A percentile compares a stretch with the other conserved stretches of the same genome.
Evolutionary conservation across 2,888 invertebrate species (phyloP).

Genomic region (Crocallis elinguaria): DNA sequence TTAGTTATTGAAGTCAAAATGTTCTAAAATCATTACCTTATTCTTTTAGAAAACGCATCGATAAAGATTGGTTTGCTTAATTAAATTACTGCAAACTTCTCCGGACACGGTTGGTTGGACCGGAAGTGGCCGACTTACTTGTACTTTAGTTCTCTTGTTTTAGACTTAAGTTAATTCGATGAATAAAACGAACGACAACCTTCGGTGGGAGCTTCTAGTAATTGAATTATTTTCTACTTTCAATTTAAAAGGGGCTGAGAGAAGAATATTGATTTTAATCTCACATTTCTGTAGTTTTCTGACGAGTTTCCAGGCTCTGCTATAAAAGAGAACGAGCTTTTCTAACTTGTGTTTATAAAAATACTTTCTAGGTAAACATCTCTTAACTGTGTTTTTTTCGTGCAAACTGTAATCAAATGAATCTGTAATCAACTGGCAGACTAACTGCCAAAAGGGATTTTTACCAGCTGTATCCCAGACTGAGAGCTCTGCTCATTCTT

Average conservation of each 20-base stretch:
- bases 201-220: background rate
- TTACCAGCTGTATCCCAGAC: no score
- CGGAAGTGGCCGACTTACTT: slow-evolving; percentile 1
- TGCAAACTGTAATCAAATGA: no score
- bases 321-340: background rate
- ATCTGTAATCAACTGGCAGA: no score
- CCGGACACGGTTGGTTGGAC: background rate
- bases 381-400: no score
- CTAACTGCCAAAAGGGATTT: no score
- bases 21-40: background rate
- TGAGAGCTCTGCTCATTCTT: no score
- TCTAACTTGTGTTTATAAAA: background rate
- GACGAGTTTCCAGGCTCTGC: background rate
- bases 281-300: background rate
- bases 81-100: background rate
- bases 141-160: slow-evolving; percentile 12
- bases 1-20: no score
- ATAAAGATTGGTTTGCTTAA: background rate
- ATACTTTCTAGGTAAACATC: background rate
- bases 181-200: slow-evolving; percentile 6
- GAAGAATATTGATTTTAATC: background rate
- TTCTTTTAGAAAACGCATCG: background rate
- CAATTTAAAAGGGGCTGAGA: background rate
- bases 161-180: slow-evolving; percentile 11
- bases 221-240: background rate